Percentiles rank a stretch among this genome's conserved stretches.
Evolutionary conservation across 2,888 invertebrate species (phyloP).

Genomic region (Drosophila aldrichi): DNA sequence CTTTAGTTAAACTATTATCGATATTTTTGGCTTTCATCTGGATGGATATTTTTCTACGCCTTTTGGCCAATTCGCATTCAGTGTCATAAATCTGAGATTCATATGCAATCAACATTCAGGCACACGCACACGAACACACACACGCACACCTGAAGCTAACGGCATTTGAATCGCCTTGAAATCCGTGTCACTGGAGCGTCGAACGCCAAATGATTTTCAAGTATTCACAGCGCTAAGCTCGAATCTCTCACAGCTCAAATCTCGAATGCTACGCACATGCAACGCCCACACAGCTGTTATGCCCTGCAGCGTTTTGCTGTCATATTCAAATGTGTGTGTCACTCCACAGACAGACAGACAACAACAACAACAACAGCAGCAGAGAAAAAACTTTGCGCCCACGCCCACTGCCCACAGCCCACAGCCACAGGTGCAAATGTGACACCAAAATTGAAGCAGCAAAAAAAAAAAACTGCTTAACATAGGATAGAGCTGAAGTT

Average conservation of each 20-base stretch:
- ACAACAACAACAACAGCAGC: too few species aligned
- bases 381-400: slow-evolving; percentile 31
- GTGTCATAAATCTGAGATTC: slow-evolving; percentile 12
- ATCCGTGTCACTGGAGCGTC: slow-evolving; percentile 56
- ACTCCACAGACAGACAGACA: slow-evolving; percentile 19
- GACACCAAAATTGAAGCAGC: slow-evolving; percentile 11
- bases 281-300: slow-evolving; percentile 15
- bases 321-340: slow-evolving; percentile 63
- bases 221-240: slow-evolving; percentile 24
- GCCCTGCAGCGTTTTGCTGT: slow-evolving; percentile 32
- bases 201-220: slow-evolving; percentile 48
- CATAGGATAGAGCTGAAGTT: slow-evolving; percentile 5
- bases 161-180: slow-evolving; percentile 45
- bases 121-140: not conserved
- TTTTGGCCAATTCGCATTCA: slow-evolving; percentile 11
- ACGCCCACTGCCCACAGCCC: not conserved
- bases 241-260: slow-evolving; percentile 12
- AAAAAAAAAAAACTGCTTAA: not conserved
- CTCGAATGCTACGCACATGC: slow-evolving; percentile 38
- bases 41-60: too few species aligned
- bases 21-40: too few species aligned
- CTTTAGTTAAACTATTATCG: not conserved
- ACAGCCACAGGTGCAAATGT: slow-evolving; percentile 54
- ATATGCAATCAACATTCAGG: not conserved
- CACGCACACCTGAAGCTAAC: slow-evolving; percentile 15